Conservation (phyloP, 2,888 invertebrate species). For the Nephrotoma flavescens region DNA sequence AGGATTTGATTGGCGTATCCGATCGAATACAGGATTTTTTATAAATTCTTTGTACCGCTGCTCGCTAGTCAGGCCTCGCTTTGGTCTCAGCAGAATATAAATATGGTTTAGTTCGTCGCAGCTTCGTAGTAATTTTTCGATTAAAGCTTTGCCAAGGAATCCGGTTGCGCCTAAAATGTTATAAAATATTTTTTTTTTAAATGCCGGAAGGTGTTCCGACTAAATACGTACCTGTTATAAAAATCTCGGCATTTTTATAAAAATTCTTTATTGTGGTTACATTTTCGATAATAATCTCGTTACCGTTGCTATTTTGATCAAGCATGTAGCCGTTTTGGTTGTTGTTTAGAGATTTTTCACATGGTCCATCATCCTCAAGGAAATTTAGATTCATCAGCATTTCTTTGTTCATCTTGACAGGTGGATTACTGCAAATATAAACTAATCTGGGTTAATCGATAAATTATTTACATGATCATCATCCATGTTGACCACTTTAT, state of each 20-base stretch:
- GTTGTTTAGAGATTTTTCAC: neutral
- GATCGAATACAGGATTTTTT: constrained; percentile 61
- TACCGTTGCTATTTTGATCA: neutral
- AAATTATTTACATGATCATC: neutral
- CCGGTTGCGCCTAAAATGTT: constrained; percentile 55
- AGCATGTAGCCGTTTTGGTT: neutral
- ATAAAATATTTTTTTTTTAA: neutral
- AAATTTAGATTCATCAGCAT: neutral
- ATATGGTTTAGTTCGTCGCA: constrained; percentile 65
- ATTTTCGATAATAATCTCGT: neutral
- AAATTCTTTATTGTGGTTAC: constrained; percentile 10
- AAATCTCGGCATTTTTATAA: constrained; percentile 22
- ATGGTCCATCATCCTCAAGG: neutral
- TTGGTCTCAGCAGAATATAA: constrained; percentile 66
- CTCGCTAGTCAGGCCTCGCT: constrained; percentile 51
- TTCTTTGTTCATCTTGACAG: neutral
- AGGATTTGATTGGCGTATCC: constrained; percentile 46
- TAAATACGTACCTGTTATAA: constrained; percentile 21
- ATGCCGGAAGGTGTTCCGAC: neutral
- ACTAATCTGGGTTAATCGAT: neutral
- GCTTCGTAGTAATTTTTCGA: constrained; percentile 81
- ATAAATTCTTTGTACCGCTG: constrained; percentile 59
- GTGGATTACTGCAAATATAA: neutral
- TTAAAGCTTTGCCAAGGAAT: constrained; percentile 84
- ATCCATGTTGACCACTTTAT: neutral